Evolutionary conservation across 2,888 invertebrate genomes (phyloP).

Genomic region (Brenthis daphne): DNA sequence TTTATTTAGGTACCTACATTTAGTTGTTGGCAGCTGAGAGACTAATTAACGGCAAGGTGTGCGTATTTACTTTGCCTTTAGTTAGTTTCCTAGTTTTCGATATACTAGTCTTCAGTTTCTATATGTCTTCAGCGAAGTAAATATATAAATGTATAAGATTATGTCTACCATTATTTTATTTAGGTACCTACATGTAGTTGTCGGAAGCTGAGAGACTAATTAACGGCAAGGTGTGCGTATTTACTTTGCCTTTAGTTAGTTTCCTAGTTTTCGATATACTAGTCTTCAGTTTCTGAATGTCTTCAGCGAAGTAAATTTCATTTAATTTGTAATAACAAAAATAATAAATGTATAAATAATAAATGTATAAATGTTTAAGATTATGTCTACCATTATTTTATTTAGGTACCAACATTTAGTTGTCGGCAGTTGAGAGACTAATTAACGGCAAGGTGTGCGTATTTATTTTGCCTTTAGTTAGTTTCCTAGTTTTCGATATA

Average conservation of each 20-base stretch:
- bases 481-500: slow-evolving; percentile 1
- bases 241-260: slow-evolving; percentile 11
- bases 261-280: background rate
- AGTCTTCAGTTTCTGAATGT: background rate
- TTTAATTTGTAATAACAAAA: too few species aligned
- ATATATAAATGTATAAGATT: too few species aligned
- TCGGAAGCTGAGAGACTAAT: slow-evolving; percentile 4
- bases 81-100: slow-evolving; percentile 8
- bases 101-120: background rate
- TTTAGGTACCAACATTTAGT: background rate
- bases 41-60: slow-evolving; percentile 22
- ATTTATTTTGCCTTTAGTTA: slow-evolving; percentile 22
- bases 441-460: slow-evolving; percentile 15
- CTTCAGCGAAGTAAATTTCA: too few species aligned
- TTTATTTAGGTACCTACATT: background rate
- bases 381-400: background rate
- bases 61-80: slow-evolving; percentile 10
- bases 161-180: background rate
- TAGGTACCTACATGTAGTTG: background rate
- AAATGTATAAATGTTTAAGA: background rate
- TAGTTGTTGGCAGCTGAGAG: background rate
- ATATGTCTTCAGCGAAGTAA: background rate
- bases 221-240: slow-evolving; percentile 15
- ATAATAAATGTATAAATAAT: too few species aligned
- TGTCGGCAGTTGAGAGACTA: slow-evolving; percentile 13